Evolutionary conservation across 2,888 invertebrate species (phyloP), one percentile per base, ranked within the genome.

Genomic region (Baccha elongata): DNA sequence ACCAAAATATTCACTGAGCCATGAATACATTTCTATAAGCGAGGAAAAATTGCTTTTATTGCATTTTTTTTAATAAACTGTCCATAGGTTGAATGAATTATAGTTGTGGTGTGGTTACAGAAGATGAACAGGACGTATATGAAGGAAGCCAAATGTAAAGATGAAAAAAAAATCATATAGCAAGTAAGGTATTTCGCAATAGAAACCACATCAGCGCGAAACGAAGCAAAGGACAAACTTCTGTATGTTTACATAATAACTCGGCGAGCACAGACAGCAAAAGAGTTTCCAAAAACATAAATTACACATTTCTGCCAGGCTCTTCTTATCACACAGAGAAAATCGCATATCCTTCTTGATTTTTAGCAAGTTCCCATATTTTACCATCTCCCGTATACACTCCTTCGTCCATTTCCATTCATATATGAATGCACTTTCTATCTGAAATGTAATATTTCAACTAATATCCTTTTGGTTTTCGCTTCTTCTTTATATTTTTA

Each of bases 381-480:
- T n/a, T n/a, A 13, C 23, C 65, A 26, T n/a, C 5, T 15, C 10
- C 48, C 42, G 3, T 10, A 1, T 11, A 5, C 29, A 8, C 23
- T 8, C 19, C n/a, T 21, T 13, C 37, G 6, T 17, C 42, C 40
- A 44, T 21, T 52, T n/a, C 19, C 60, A 52, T 60, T 73, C 68
- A 50, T 72, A 48, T 72, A 68, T 73, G 78, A 78, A 78, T 78
- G 83, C 83, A 83, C 68, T 78, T 76, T 60, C 62, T 78, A 78
- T 78, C 78, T 73, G 64, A 68, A 78, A 72, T 73, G 83, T 83
- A 78, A 78, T 83, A 83, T 83, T 83, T 83, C 83, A 73, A 78
- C 83, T 78, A 78, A 73, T 78, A 83, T 83, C 78, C 78, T 53
- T 73, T 81, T 81, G 75, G 81, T 83, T 76, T 71, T 62, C 15